phyloP scores from a whole-genome alignment of 2,113 vertebrate genomes.

The Xiphophorus hellerii region DNA sequence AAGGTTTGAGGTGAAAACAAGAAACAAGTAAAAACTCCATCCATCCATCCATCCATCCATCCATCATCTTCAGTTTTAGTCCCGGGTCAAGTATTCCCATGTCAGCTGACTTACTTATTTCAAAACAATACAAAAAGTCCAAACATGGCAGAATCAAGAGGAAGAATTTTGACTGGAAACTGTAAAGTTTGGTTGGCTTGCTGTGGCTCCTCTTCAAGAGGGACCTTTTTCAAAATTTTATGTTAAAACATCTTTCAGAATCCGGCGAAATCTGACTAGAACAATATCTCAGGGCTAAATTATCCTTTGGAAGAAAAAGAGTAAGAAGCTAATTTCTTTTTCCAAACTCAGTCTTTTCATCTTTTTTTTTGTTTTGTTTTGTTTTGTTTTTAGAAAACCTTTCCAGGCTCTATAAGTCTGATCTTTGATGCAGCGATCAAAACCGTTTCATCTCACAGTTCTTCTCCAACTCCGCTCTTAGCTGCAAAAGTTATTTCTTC shows the following conservation, averaged over 20 bases:
- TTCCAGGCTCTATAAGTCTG: conserved; percentile 57
- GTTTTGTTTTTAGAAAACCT: conserved; percentile 44
- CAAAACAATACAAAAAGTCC: not conserved
- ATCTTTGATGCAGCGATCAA: conserved; percentile 63
- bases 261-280: conserved; percentile 55
- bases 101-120: too few relatives aligned
- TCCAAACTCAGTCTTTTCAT: conserved; percentile 53
- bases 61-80: too few relatives aligned
- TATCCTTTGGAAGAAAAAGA: conserved; percentile 31
- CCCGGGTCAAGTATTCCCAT: too few relatives aligned
- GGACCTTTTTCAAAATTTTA: conserved; percentile 26
- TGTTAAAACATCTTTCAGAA: conserved; percentile 43
- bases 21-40: not conserved
- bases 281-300: conserved; percentile 52
- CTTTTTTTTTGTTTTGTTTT: too few relatives aligned
- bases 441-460: conserved; percentile 58
- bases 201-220: not conserved
- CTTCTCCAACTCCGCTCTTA: conserved; percentile 35
- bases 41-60: too few relatives aligned
- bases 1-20: not conserved
- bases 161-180: not conserved
- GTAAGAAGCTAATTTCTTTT: conserved; percentile 49
- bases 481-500: conserved; percentile 60
- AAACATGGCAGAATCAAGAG: not conserved
- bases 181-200: not conserved